Evolutionary conservation across 1,140 invertebrate species (phyloP).

Genomic region (Drosophila equinoxialis): DNA sequence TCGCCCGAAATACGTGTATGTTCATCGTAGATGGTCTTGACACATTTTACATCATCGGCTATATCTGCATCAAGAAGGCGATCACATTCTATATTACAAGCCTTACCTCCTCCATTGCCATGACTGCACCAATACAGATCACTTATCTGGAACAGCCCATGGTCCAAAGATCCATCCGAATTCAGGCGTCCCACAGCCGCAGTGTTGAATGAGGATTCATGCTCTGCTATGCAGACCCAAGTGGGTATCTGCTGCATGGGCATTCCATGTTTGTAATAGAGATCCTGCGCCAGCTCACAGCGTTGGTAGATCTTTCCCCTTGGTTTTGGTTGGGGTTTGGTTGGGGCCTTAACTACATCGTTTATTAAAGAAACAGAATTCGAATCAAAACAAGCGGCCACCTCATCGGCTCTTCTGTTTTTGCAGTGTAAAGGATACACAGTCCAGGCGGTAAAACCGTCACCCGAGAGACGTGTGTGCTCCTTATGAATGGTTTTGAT

Average conservation of each 20-base stretch:
- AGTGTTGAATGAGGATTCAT: slow-evolving; percentile 89
- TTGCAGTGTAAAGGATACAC: neutral
- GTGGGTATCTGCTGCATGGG: slow-evolving; percentile 82
- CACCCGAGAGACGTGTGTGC: slow-evolving; percentile 86
- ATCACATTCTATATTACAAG: slow-evolving; percentile 86
- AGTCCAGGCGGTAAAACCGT: slow-evolving; percentile 85
- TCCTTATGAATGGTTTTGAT: slow-evolving; percentile 86
- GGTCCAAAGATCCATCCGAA: slow-evolving; percentile 85
- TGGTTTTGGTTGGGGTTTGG: slow-evolving; percentile 46
- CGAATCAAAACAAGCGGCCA: neutral
- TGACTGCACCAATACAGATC: slow-evolving; percentile 89
- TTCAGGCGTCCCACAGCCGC: slow-evolving; percentile 84
- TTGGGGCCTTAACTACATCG: neutral
- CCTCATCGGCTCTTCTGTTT: neutral
- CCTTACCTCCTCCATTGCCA: slow-evolving; percentile 84
- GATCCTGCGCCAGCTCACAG: slow-evolving; percentile 88
- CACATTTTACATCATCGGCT: slow-evolving; percentile 87
- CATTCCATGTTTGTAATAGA: slow-evolving; percentile 84
- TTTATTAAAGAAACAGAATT: neutral
- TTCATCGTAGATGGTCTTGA: slow-evolving; percentile 85
- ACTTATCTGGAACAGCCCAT: slow-evolving; percentile 84
- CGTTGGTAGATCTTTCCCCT: slow-evolving; percentile 86
- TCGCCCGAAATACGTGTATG: slow-evolving; percentile 86
- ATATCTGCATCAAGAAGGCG: slow-evolving; percentile 87
- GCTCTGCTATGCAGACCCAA: slow-evolving; percentile 90